Conservation (phyloP, 2,113 vertebrate species). For the Orycteropus afer region DNA sequence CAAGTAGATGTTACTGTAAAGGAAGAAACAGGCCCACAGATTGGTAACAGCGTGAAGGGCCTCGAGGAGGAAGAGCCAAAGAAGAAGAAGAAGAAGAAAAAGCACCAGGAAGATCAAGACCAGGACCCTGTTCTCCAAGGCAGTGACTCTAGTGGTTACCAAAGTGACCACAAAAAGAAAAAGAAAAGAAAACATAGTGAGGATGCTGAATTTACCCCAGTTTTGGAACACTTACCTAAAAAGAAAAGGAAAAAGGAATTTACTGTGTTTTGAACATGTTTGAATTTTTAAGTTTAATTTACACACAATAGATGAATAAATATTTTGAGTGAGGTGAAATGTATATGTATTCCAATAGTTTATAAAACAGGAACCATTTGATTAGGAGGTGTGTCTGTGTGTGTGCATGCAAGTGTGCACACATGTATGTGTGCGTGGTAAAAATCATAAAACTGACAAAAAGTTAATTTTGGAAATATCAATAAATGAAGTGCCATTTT, state of each 20-base stretch:
- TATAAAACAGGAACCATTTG: neutral
- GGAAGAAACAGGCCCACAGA: conserved; percentile 46
- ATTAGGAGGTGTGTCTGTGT: neutral
- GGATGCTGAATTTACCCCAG: conserved; percentile 60
- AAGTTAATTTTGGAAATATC: neutral
- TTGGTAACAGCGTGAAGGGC: conserved; percentile 1
- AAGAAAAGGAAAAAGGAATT: conserved; percentile 84
- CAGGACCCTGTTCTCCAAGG: conserved; percentile 78
- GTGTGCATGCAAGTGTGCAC: too few relatives aligned
- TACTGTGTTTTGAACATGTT: neutral
- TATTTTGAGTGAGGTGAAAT: conserved; percentile 27
- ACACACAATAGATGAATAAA: neutral
- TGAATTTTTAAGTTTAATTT: neutral
- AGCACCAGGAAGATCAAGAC: conserved; percentile 79
- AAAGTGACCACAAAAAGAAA: conserved; percentile 88
- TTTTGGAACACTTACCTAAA: conserved; percentile 82
- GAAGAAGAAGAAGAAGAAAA: conserved; percentile 83
- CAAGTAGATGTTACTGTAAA: neutral
- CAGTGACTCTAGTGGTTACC: conserved; percentile 92
- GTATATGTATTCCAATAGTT: neutral
- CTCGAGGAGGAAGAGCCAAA: conserved; percentile 74
- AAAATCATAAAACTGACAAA: neutral
- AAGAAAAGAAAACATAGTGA: conserved; percentile 87
- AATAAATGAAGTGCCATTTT: conserved; percentile 25
- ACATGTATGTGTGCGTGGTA: neutral